These are phyloP conservation scores for Hipposideros armiger DNA, from an alignment of 2,113 vertebrate species.

Conservation along the genomic window DNA sequence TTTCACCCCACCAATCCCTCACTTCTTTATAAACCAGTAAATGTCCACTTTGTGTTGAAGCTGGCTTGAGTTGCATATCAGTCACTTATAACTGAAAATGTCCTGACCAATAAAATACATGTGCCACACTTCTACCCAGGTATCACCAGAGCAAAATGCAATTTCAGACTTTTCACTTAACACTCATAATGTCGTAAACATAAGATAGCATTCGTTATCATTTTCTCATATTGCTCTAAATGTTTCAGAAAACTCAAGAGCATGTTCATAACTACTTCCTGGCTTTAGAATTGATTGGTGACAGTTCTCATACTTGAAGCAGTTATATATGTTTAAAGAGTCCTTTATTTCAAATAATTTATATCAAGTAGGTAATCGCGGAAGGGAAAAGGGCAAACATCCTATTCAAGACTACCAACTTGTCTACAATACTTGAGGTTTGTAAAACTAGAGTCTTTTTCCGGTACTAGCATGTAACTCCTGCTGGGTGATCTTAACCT, in stretches of 20 bases:
- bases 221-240: conserved; percentile 64
- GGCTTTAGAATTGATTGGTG: conserved; percentile 30
- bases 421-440: neutral
- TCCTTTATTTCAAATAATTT: conserved; percentile 48
- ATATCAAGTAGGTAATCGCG: neutral
- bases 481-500: neutral
- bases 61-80: neutral
- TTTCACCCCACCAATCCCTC: neutral
- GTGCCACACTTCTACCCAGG: conserved; percentile 13
- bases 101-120: conserved; percentile 42
- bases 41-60: neutral
- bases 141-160: conserved; percentile 9
- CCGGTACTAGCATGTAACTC: neutral
- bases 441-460: neutral
- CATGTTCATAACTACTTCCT: conserved; percentile 14
- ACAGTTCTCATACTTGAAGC: neutral
- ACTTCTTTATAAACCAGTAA: neutral
- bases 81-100: conserved; percentile 55
- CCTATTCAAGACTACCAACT: neutral
- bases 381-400: conserved; percentile 21
- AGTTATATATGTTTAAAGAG: neutral
- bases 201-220: conserved; percentile 64
- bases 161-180: conserved; percentile 52
- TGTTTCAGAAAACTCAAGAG: conserved; percentile 27
- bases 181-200: conserved; percentile 28